Evolutionary conservation across 2,888 invertebrate species (phyloP), one percentile per base, ranked within the genome.

Genomic region (Quadroppia sp.): DNA sequence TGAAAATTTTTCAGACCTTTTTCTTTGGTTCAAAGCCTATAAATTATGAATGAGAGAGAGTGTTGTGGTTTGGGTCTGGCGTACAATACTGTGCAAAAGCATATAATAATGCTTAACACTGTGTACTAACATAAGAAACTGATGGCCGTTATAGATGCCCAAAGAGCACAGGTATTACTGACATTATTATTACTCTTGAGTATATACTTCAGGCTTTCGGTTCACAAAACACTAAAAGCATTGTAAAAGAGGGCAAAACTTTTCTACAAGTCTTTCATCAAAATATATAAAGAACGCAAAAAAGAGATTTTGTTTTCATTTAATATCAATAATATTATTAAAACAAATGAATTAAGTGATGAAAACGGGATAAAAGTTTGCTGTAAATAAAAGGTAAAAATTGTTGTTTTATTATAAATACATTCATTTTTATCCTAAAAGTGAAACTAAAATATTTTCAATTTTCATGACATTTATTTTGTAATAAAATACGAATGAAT

Each of bases 211-310:
- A 61, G 28, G 25, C 30, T 30, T 28, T 17, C 17, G 45, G 53
- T 53, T 23, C 53, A 25, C 53, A 25, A 23, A 3, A 53, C 50
- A 25, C 53, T 61, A 61, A 61, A 61, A 32, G 59, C 32, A 61
- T 61, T 2, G n/a, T n/a, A 61, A 61, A 61, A 61, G 59, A 61
- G 59, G 59, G 59, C 59, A 61, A 61, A 61, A 61, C n/a, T 32
- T 28, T 25, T 61, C 15, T 61, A 25, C 23, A 53, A 53, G 25
- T 53, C 23, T 23, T 53, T 20, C 9, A 25, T 11, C 9, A 9
- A 9, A 25, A 25, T 15, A 53, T 53, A 53, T 25, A 53, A 17
- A 32, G 17, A n/a, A 32, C 32, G 7, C 23, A 45, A 45, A 61
- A 61, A 61, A 61, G 59, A 61, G 59, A 61, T 61, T 61, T 32